phyloP scores from a whole-genome alignment of 2,113 vertebrate species.

The Mastomys natalensis region DNA sequence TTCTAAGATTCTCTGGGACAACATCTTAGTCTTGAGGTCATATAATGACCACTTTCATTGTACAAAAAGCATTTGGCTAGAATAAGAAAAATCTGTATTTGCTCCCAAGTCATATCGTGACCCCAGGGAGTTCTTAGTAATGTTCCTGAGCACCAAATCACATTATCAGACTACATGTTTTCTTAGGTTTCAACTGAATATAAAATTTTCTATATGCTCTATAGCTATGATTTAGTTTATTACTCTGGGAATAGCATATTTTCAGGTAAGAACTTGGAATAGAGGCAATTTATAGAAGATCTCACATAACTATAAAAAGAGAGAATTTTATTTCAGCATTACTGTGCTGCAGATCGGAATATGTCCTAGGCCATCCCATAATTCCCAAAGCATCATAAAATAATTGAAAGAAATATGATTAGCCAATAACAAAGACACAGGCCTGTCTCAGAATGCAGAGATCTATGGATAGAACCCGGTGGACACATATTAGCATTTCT shows the following conservation, averaged over 20 bases:
- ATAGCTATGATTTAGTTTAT: slow-evolving; percentile 27
- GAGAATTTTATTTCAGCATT: slow-evolving; percentile 58
- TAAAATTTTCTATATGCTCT: slow-evolving; percentile 38
- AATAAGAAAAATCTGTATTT: slow-evolving; percentile 22
- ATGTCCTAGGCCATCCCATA: background rate
- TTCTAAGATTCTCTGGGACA: background rate
- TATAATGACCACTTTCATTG: background rate
- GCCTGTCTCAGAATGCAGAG: slow-evolving; percentile 1
- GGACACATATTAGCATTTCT: slow-evolving; percentile 22
- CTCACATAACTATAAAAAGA: slow-evolving; percentile 37
- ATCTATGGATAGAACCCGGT: slow-evolving; percentile 5
- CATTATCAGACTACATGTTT: background rate
- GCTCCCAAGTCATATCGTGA: background rate
- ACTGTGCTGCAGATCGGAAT: background rate
- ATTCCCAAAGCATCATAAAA: slow-evolving; percentile 50
- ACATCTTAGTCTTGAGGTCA: background rate
- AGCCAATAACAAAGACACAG: background rate
- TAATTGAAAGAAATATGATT: slow-evolving; percentile 22
- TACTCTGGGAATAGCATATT: slow-evolving; percentile 46
- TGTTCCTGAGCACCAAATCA: slow-evolving; percentile 27
- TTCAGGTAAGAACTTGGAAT: slow-evolving; percentile 36
- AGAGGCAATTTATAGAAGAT: slow-evolving; percentile 59
- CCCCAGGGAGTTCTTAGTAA: background rate
- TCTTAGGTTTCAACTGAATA: background rate
- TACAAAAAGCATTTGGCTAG: slow-evolving; percentile 37